A percentile compares a stretch with the other conserved stretches of the same genome.
Conservation (phyloP, 2,113 vertebrate genomes). For the Apaloderma vittatum region DNA sequence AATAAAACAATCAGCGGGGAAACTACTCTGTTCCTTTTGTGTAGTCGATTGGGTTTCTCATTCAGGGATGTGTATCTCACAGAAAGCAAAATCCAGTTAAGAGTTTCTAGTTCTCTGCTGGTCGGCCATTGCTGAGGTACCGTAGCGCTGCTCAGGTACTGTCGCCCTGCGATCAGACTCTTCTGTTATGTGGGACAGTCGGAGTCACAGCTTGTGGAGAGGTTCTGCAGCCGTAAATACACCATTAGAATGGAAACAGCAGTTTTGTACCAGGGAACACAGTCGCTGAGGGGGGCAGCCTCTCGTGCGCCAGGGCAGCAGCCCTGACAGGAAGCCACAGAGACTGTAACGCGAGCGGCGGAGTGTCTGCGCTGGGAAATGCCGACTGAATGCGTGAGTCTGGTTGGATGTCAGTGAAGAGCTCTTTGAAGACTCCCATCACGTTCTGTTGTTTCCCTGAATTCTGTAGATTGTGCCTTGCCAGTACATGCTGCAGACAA, state of each 20-base stretch:
- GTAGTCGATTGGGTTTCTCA: neutral
- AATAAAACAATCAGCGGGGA: neutral
- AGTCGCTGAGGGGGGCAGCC: neutral
- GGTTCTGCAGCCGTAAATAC: neutral
- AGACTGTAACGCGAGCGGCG: fast-evolving
- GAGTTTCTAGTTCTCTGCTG: neutral
- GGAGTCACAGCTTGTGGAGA: neutral
- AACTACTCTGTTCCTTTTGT: neutral
- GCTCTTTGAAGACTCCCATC: neutral
- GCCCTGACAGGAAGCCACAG: neutral
- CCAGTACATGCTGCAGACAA: conserved; percentile 95
- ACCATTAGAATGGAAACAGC: neutral
- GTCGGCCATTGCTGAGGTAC: neutral
- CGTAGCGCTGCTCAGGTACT: fast-evolving
- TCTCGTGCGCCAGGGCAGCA: neutral
- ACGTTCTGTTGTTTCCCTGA: neutral
- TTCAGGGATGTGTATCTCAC: neutral
- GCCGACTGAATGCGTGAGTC: neutral
- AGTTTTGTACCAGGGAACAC: neutral
- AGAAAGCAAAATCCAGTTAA: neutral
- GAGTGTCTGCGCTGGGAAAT: neutral
- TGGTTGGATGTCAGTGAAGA: neutral
- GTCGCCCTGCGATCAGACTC: neutral
- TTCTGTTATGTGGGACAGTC: fast-evolving
- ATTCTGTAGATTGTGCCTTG: conserved; percentile 90